Conservation (phyloP, 2,888 invertebrate genomes). For the Chirona hameri region DNA sequence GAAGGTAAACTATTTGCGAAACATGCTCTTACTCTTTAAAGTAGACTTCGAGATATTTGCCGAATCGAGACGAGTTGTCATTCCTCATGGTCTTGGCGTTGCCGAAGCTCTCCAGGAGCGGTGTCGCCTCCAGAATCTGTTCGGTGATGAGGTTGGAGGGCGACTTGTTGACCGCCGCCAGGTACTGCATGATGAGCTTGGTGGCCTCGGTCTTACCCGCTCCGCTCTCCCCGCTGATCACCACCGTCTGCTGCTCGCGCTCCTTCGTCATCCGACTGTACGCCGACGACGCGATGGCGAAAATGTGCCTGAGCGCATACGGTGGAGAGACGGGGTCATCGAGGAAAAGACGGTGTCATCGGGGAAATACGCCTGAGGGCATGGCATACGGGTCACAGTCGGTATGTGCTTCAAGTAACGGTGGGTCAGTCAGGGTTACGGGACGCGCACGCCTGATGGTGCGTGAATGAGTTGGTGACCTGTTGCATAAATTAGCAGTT, state of each 20-base stretch:
- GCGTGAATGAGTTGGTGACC: too few species aligned
- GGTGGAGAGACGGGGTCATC: not conserved
- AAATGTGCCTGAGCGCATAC: slow-evolving; percentile 60
- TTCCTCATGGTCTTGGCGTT: slow-evolving; percentile 95
- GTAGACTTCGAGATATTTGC: slow-evolving; percentile 93
- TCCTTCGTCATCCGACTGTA: slow-evolving; percentile 67
- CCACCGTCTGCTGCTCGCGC: slow-evolving; percentile 70
- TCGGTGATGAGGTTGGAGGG: slow-evolving; percentile 87
- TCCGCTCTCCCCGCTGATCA: slow-evolving; percentile 96
- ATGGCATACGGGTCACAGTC: too few species aligned
- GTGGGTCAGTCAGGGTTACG: too few species aligned
- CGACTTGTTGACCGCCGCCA: slow-evolving; percentile 85
- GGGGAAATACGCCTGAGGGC: too few species aligned
- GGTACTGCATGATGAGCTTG: slow-evolving; percentile 85
- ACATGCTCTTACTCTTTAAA: slow-evolving; percentile 69
- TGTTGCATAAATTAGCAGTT: too few species aligned
- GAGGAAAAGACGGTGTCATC: too few species aligned
- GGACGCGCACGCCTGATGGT: too few species aligned
- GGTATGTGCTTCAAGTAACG: too few species aligned
- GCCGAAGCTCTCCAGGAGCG: slow-evolving; percentile 91
- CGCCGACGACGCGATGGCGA: slow-evolving; percentile 89
- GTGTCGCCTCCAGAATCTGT: slow-evolving; percentile 90
- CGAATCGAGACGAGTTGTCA: slow-evolving; percentile 95
- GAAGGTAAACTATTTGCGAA: too few species aligned
- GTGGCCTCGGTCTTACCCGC: slow-evolving; percentile 97